Evolutionary conservation across 2,888 invertebrate genomes (phyloP), one percentile per base, ranked within the genome.

Genomic region (Tricholauxania praeusta): DNA sequence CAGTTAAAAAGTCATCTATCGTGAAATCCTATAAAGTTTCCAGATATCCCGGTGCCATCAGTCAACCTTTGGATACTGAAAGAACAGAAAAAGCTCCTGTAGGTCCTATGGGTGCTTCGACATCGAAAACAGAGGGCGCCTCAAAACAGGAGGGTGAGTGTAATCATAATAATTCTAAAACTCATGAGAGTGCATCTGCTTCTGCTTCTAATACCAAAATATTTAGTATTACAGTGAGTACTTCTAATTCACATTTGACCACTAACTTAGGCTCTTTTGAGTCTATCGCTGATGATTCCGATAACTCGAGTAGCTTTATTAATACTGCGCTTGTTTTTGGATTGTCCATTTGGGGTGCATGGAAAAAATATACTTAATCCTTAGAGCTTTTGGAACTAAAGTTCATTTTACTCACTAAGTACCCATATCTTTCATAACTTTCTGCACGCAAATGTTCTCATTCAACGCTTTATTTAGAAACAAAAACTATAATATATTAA

Each of bases 131-230:
- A 59, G 32, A 57, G 12, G 62, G 52, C 66, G 55, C 64, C 67
- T 47, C 39, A 55, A 80, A 82, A 75, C 88, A 89, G 77, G 89
- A 89, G 80, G 89, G 89, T 87, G 89, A 90, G 88, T 89, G 86
- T 71, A 81, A 76, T 81, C 77, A 75, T 74, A 74, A 62, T 72
- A 64, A 72, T 73, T 63, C 63, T 52, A 60, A 39, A 39, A 10
- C 53, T 47, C 65, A 66, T 72, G 47, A 53, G 63, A 62, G 71
- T 72, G 49, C 68, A 74, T 72, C 64, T 57, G 74, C 75, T 75
- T 72, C 77, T 71, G 81, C 81, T 81, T 81, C 76, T 78, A 79
- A 77, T 78, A 79, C 80, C 39, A 39, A 39, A 39, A 39, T 39
- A 76, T 75, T 22, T 39, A 62, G 51, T 55, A n/a, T 72, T 64